These are phyloP conservation scores for Tipula confusa DNA, from an alignment of 2,888 invertebrate species.

Conservation along the genomic window DNA sequence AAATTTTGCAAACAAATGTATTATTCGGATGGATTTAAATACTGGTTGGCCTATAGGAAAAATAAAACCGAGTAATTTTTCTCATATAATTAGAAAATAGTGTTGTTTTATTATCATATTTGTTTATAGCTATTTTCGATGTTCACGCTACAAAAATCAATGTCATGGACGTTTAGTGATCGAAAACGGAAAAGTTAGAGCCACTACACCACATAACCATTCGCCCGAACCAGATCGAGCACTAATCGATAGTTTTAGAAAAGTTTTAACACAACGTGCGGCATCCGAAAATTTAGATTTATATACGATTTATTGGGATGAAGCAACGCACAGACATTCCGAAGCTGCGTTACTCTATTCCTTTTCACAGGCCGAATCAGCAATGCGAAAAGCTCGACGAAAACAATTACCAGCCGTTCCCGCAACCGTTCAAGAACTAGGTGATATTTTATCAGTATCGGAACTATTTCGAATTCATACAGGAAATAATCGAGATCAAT, in stretches of 20 bases:
- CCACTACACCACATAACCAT: conserved; percentile 39
- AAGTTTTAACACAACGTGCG: conserved; percentile 39
- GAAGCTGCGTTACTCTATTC: conserved; percentile 41
- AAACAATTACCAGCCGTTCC: conserved; percentile 39
- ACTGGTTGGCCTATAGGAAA: conserved; percentile 40
- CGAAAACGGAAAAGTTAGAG: conserved; percentile 38
- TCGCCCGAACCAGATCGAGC: conserved; percentile 38
- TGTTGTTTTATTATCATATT: not conserved
- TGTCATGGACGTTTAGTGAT: conserved; percentile 39
- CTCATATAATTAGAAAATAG: not conserved
- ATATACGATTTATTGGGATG: conserved; percentile 40
- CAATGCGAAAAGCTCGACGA: conserved; percentile 41
- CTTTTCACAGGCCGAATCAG: conserved; percentile 39
- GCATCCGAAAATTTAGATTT: conserved; percentile 38
- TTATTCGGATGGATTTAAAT: conserved; percentile 40
- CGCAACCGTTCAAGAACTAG: conserved; percentile 38
- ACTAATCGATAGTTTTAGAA: conserved; percentile 40
- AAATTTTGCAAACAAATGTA: not conserved
- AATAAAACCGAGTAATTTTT: conserved; percentile 37
- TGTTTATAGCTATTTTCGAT: conserved; percentile 39
- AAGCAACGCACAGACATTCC: conserved; percentile 39
- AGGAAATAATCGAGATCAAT: conserved; percentile 38
- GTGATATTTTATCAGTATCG: conserved; percentile 37
- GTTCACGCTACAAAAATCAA: conserved; percentile 38
- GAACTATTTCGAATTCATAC: conserved; percentile 39